These are phyloP conservation scores for Campoletis sonorensis DNA, from an alignment of 1,140 invertebrate genomes.

Conservation along the genomic window DNA sequence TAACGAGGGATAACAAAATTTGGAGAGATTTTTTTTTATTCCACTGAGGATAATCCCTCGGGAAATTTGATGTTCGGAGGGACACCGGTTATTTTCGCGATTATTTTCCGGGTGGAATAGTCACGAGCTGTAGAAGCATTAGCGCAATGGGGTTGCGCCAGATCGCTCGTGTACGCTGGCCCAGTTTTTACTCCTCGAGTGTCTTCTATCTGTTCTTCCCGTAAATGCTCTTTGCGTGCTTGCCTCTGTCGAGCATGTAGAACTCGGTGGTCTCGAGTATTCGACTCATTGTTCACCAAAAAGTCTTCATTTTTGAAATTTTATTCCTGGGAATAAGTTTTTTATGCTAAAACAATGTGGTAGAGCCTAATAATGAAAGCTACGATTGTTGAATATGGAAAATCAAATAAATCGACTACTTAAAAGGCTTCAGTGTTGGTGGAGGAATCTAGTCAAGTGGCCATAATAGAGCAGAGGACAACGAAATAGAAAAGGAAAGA, in stretches of 20 bases:
- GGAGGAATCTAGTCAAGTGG: background rate
- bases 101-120: constrained; percentile 3
- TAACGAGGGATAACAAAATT: background rate
- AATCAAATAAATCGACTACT: background rate
- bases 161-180: background rate
- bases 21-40: constrained; percentile 7
- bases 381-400: background rate
- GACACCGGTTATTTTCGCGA: constrained; percentile 3
- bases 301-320: background rate
- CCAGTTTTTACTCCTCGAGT: constrained; percentile 11
- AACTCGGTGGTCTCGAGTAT: constrained; percentile 1
- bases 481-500: background rate
- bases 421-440: background rate
- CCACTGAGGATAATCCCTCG: constrained; percentile 1
- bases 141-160: constrained; percentile 5
- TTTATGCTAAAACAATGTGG: no score
- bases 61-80: background rate
- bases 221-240: background rate
- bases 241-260: background rate
- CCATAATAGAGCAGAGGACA: background rate
- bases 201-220: background rate
- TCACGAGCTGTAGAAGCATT: background rate
- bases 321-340: background rate
- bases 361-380: no score
- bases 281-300: background rate